These are phyloP conservation scores for Sandelia bainsii DNA, from an alignment of 2,797 vertebrate genomes.

Conservation along the genomic window DNA sequence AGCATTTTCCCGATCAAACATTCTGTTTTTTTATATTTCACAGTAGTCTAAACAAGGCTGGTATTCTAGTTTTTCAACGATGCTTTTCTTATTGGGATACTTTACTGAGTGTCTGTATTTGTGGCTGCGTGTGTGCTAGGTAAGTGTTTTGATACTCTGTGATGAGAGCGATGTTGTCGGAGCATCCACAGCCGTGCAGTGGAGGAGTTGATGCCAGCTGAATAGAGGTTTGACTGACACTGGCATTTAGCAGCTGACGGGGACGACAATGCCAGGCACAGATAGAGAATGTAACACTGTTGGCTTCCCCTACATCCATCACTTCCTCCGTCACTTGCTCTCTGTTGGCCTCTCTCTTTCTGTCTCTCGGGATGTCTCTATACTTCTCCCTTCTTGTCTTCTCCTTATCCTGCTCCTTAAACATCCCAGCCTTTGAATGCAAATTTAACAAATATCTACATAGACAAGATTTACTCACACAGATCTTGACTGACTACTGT, in stretches of 20 bases:
- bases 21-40: background rate
- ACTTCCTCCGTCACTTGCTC: slow-evolving; percentile 51
- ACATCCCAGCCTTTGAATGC: slow-evolving; percentile 2
- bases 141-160: slow-evolving; percentile 47
- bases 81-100: background rate
- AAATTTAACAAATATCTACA: slow-evolving; percentile 23
- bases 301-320: slow-evolving; percentile 63
- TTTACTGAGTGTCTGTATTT: background rate
- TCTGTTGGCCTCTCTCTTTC: slow-evolving; percentile 25
- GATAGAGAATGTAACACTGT: slow-evolving; percentile 76
- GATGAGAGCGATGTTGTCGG: slow-evolving; percentile 47
- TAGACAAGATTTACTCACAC: background rate
- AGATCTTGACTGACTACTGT: background rate
- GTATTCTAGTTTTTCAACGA: background rate
- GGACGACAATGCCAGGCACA: slow-evolving; percentile 73
- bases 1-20: no score
- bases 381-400: slow-evolving; percentile 9
- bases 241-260: slow-evolving; percentile 77
- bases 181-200: slow-evolving; percentile 29
- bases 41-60: background rate
- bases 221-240: slow-evolving; percentile 75
- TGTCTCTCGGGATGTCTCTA: slow-evolving; percentile 35
- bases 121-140: slow-evolving; percentile 27
- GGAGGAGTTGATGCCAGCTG: slow-evolving; percentile 53
- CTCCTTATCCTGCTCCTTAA: slow-evolving; percentile 3